Base-by-base conservation (phyloP, 2,113 vertebrate genomes). In the Hippocampus zosterae region DNA sequence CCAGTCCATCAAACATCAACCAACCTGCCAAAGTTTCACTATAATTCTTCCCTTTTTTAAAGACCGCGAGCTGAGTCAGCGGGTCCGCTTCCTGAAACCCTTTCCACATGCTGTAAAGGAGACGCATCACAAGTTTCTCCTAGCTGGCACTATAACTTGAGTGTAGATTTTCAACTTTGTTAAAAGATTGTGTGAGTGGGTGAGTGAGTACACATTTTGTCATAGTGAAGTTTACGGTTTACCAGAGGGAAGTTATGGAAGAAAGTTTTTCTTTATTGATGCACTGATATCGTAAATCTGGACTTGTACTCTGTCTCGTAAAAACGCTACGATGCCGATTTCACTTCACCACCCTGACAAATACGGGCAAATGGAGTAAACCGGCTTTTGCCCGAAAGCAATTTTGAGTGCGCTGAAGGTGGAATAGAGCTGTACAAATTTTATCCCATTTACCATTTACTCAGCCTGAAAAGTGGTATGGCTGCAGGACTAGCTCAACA, bases 51-150 rank as follows among this genome's bases (percentile, higher is more conserved):
- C 11, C 29, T 12, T 21, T 64, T 66, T 78, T 16, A 67, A 77
- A 44, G 57, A 6, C 1, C 0, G 15, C 29, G 46, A 77, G 74
- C 52, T 0, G 21, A 78, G 52, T 86, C 78, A 83, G 85, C 76
- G 69, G 6, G 44, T 81, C 40, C 68, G 53, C 70, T 84, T 86
- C 81, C 79, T 81, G 70, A 79, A 81, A 77, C n/a, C 11, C 66
- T 84, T 88, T 80, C 73, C 73, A 78, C 72, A 79, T n/a, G 46
- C 21, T 42, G 21, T 68, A 66, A 61, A 74, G 23, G 52, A 56
- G 19, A 60, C 12, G 44, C 27, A 81, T 79, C 60, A 65, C 70
- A 77, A 73, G 55, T 62, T 27, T 69, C 33, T 27, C 60, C 72
- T 81, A 61, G 25, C 41, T 29, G 40, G 23, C 5, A 12, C 46